Evolutionary conservation across 2,797 vertebrate species (phyloP).

Genomic region (Xenentodon cancila): DNA sequence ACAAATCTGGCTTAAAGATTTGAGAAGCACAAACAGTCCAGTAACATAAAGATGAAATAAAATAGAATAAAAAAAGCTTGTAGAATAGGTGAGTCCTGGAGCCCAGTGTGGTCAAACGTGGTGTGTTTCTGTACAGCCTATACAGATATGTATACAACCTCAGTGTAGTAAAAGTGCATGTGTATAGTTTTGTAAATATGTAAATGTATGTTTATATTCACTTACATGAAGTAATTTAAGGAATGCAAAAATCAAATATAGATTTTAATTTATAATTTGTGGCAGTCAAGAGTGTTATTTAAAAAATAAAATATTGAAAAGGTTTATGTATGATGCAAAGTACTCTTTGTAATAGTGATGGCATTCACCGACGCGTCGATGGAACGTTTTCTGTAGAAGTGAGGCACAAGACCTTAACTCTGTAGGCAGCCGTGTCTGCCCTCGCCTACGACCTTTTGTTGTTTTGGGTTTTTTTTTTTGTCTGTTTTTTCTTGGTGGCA

Average conservation of each 20-base stretch:
- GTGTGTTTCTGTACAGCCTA: constrained; percentile 33
- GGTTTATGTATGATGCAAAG: constrained; percentile 75
- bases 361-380: constrained; percentile 65
- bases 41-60: constrained; percentile 5
- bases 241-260: constrained; percentile 83
- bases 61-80: constrained; percentile 1
- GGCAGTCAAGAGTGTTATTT: constrained; percentile 82
- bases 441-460: constrained; percentile 19
- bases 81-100: constrained; percentile 50
- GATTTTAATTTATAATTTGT: constrained; percentile 85
- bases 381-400: constrained; percentile 63
- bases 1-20: constrained; percentile 61
- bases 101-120: constrained; percentile 53
- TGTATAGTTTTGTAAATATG: constrained; percentile 84
- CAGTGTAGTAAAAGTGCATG: constrained; percentile 79
- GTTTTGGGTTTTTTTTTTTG: constrained; percentile 6
- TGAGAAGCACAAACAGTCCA: constrained; percentile 76
- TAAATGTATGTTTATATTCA: constrained; percentile 83
- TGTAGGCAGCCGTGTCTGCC: constrained; percentile 47
- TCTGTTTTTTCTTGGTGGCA: constrained; percentile 41
- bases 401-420: constrained; percentile 50
- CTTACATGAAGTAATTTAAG: constrained; percentile 84
- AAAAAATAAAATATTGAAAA: constrained; percentile 77
- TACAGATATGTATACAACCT: constrained; percentile 68
- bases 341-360: constrained; percentile 79